Percentiles rank a stretch among this genome's conserved stretches.
Conservation (phyloP, 2,113 vertebrate genomes). For the Gymnorhina tibicen region DNA sequence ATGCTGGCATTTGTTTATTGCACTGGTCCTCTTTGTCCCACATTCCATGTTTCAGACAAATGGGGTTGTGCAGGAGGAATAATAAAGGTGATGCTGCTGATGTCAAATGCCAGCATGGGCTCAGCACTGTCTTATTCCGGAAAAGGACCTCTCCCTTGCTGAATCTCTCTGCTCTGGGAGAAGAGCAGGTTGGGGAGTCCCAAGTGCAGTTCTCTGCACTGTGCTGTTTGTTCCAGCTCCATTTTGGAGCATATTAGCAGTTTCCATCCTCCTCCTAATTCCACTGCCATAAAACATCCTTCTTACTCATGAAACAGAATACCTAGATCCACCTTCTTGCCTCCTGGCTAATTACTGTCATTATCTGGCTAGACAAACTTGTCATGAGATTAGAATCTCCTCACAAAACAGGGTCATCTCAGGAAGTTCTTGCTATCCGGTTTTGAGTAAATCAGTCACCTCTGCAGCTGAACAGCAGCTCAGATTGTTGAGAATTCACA, state of each 20-base stretch:
- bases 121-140: not conserved
- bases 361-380: conserved; percentile 57
- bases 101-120: not conserved
- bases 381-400: conserved; percentile 38
- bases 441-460: conserved; percentile 51
- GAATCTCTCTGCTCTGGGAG: rapidly evolving
- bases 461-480: not conserved
- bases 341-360: conserved; percentile 49
- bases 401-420: conserved; percentile 46
- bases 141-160: not conserved
- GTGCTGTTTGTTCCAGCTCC: not conserved
- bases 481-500: conserved; percentile 1
- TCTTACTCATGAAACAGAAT: conserved; percentile 36
- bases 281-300: conserved; percentile 35
- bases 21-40: not conserved
- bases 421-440: conserved; percentile 25
- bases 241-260: not conserved
- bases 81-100: not conserved
- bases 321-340: conserved; percentile 43
- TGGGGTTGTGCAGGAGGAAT: not conserved
- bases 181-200: not conserved
- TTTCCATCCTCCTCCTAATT: conserved; percentile 36
- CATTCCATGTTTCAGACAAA: not conserved
- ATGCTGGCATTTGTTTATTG: not conserved
- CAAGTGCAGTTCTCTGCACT: not conserved